These are phyloP conservation scores for Sipha maydis DNA, from an alignment of 2,888 invertebrate genomes.

Conservation along the genomic window DNA sequence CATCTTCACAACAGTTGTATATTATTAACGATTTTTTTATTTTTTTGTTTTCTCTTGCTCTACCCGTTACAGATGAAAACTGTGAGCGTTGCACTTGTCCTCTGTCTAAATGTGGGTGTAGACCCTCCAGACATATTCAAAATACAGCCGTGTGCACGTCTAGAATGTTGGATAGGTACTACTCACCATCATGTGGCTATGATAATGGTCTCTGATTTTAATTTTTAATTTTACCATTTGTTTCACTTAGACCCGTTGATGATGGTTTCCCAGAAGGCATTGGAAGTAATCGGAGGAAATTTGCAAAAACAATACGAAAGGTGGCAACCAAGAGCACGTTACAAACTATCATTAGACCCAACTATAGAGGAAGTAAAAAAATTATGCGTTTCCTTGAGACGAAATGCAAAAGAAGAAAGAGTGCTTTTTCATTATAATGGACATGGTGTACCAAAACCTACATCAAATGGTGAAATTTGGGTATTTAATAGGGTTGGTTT, in stretches of 20 bases:
- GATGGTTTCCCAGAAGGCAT: conserved; percentile 88
- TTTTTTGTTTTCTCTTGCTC: neutral
- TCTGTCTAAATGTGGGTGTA: conserved; percentile 98
- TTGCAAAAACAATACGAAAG: conserved; percentile 97
- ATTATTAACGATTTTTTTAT: neutral
- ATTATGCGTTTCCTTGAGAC: conserved; percentile 89
- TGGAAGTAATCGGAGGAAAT: conserved; percentile 90
- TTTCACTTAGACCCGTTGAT: conserved; percentile 80
- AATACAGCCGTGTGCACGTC: conserved; percentile 93
- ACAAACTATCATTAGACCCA: conserved; percentile 96
- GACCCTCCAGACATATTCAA: conserved; percentile 99
- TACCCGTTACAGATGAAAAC: conserved; percentile 87
- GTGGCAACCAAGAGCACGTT: conserved; percentile 97
- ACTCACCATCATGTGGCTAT: neutral
- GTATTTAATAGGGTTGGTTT: conserved; percentile 91
- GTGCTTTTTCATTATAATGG: conserved; percentile 99
- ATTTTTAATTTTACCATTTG: neutral
- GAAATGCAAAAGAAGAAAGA: conserved; percentile 97
- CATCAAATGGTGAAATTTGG: conserved; percentile 98
- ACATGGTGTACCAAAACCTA: conserved; percentile 98
- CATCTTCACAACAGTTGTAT: neutral
- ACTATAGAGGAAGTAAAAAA: conserved; percentile 98
- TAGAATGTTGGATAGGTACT: conserved; percentile 97
- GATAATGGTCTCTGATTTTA: neutral
- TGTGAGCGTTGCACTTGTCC: conserved; percentile 95